Base-by-base conservation (phyloP, 2,888 invertebrate genomes). In the Drepana falcataria region DNA sequence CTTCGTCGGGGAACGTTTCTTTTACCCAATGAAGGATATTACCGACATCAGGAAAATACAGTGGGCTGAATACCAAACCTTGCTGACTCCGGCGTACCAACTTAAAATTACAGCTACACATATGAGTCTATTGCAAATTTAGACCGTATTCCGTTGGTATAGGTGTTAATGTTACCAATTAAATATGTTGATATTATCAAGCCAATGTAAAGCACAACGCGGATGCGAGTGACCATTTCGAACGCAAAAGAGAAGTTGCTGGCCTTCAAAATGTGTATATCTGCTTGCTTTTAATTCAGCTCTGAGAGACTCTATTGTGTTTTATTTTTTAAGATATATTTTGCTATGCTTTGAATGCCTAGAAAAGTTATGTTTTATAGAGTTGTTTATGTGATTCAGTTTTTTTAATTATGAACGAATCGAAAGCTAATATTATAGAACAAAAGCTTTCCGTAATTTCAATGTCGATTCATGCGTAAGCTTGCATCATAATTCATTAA, bases 201-300 rank as follows among this genome's bases (percentile, higher is more conserved):
- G 69, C 65, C 58, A 59, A 64, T 64, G 58, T 59, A 65, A 73
- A 63, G 65, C 68, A 71, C 70, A 79, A 87, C 74, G 76, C 89
- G 87, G 87, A 89, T 84, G 69, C 81, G 68, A 79, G 66, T 71
- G 63, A 83, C 78, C 80, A 82, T 85, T 82, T 81, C 81, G 81
- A 83, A 79, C 72, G 79, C 72, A 73, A 75, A 74, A 76, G 77
- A 74, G 60, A 75, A 85, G 81, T 81, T 75, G 87, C 81, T 77
- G 71, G 72, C 89, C 89, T 89, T 89, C 85, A 67, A 56, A 71
- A 71, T 68, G 63, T 67, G 63, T 71, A 70, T 77, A n/a, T n/a
- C n/a, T 75, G 71, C 69, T 61, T 64, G 62, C 65, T 60, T 64
- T 66, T 69, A 64, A 54, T 58, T 48, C 35, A 3, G 48, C 53